Base-by-base conservation (phyloP, 2,888 invertebrate genomes). In the Acrobasis suavella region DNA sequence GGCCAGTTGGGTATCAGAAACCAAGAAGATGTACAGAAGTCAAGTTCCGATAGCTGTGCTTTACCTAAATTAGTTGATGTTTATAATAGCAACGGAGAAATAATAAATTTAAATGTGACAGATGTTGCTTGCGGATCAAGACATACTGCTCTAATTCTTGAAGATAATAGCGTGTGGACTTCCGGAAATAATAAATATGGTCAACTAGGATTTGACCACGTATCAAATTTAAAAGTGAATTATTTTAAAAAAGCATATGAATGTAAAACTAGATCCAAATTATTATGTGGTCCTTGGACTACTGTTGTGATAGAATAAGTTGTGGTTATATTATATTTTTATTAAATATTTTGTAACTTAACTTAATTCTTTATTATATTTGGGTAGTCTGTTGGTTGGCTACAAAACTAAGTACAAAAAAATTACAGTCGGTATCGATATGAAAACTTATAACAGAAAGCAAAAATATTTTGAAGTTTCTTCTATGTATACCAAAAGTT, bases 161-260 rank as follows among this genome's bases (percentile, higher is more conserved):
- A 94, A 68, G 94, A 95, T 74, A 94, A 94, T 15, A 85, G 93
- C 46, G 76, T 97, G 14, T 96, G 95, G 94, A 95, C 96, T 0
- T 93, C 95, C 78, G 98, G 98, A 14, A 96, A 95, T 93, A 97
- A 97, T 85, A 95, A 94, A 74, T 96, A 97, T 85, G 96, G 96
- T 1, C 97, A 98, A 77, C 82, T 98, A 55, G 96, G 95, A 12
- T 74, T 91, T 60, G 73, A 81, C 22, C 72, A 75, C 39, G 71
- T 83, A 38, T 75, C 71, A 16, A 68, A 72, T 64, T 83, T 84
- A n/a, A 75, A 69, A 49, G 62, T 82, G 2, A 73, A 79, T 64
- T 68, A 67, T 73, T 92, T 87, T 67, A 85, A 72, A 64, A 87
- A 86, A 64, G 74, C 77, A 61, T 81, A 73, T 72, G 65, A 79